Percentiles rank a stretch among this genome's conserved stretches.
These are phyloP conservation scores for Helicolenus hilgendorfi DNA, from an alignment of 2,797 vertebrate species.

Conservation along the genomic window DNA sequence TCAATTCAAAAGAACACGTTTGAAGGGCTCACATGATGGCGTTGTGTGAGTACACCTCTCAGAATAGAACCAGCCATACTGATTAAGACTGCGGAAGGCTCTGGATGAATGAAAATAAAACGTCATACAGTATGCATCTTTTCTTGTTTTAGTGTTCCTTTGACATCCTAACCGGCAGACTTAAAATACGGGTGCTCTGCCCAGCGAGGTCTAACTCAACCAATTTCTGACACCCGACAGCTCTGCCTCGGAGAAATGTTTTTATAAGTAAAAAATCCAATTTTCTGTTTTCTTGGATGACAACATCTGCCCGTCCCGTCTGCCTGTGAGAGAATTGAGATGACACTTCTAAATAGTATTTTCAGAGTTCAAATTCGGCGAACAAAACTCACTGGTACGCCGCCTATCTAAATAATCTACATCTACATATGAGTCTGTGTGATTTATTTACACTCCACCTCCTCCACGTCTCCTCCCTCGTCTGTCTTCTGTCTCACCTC, in stretches of 20 bases:
- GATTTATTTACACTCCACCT: slow-evolving; percentile 54
- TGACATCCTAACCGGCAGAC: slow-evolving; percentile 13
- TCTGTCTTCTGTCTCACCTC: slow-evolving; percentile 32
- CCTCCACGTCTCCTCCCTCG: background rate
- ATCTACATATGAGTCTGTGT: slow-evolving; percentile 3
- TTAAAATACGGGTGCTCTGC: slow-evolving; percentile 23
- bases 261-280: slow-evolving; percentile 38
- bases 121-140: background rate
- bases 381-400: background rate
- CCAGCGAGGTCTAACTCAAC: slow-evolving; percentile 36
- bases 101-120: background rate
- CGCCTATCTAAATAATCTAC: slow-evolving; percentile 1
- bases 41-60: background rate
- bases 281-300: slow-evolving; percentile 55
- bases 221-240: slow-evolving; percentile 47
- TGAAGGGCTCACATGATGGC: no score
- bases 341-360: slow-evolving; percentile 40
- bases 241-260: slow-evolving; percentile 51
- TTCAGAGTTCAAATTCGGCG: slow-evolving; percentile 21
- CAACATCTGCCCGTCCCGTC: slow-evolving; percentile 27
- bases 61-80: background rate
- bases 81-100: background rate
- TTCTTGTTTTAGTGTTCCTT: slow-evolving; percentile 11
- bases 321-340: slow-evolving; percentile 27
- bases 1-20: background rate